Evolutionary conservation across 2,113 vertebrate species (phyloP).

Genomic region (Rousettus leschenaultii): DNA sequence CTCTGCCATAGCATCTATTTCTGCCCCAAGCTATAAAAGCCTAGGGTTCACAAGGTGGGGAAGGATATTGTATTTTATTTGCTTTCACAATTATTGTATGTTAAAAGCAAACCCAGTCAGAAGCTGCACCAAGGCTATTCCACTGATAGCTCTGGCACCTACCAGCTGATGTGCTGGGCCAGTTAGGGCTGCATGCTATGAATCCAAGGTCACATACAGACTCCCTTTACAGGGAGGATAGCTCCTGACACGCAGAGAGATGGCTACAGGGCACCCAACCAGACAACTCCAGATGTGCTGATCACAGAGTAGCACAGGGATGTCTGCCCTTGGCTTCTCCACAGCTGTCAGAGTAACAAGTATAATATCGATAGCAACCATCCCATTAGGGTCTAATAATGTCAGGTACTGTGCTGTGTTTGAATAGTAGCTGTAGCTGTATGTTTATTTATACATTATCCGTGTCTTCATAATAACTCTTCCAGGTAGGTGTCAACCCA

Average conservation of each 20-base stretch:
- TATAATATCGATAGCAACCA: neutral
- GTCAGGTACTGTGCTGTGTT: neutral
- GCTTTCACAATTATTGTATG: neutral
- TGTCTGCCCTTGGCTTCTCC: neutral
- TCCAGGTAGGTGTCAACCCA: neutral
- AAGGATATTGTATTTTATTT: constrained; percentile 1
- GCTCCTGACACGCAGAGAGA: neutral
- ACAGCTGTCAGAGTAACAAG: neutral
- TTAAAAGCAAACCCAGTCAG: constrained; percentile 20
- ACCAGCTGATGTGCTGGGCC: neutral
- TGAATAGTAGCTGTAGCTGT: neutral
- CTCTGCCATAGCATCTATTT: neutral
- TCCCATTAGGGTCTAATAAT: neutral
- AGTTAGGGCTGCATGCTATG: neutral
- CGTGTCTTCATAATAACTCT: neutral
- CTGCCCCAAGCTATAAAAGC: neutral
- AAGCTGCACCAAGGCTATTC: neutral
- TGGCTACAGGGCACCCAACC: neutral
- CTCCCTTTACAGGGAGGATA: neutral
- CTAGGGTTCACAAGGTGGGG: neutral
- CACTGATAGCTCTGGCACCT: neutral
- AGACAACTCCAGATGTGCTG: neutral
- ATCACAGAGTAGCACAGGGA: neutral
- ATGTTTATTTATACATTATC: neutral
- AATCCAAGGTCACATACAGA: constrained; percentile 9